These are phyloP conservation scores for Phlogophora meticulosa DNA, from an alignment of 2,888 invertebrate species.

Conservation along the genomic window DNA sequence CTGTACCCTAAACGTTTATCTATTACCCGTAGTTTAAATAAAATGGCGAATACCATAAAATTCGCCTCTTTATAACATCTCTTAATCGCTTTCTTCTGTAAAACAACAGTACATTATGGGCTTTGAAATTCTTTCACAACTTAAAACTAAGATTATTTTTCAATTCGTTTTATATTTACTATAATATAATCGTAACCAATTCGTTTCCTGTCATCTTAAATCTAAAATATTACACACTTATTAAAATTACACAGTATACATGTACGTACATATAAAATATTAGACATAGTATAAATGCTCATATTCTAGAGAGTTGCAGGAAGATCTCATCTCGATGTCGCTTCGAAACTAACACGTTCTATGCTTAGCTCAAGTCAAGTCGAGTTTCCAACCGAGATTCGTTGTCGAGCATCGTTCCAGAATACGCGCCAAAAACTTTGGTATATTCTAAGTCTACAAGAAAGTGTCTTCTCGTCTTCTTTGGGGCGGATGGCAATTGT, in stretches of 20 bases:
- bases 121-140: conserved; percentile 23
- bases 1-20: not conserved
- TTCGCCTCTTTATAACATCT: not conserved
- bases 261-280: conserved; percentile 62
- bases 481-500: conserved; percentile 80
- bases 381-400: not conserved
- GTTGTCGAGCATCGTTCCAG: not conserved
- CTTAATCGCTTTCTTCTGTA: not conserved
- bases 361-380: not conserved
- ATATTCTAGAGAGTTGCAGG: conserved; percentile 10
- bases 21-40: conserved; percentile 28
- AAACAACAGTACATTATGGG: not conserved
- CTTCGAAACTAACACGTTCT: not conserved
- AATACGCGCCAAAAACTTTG: conserved; percentile 19
- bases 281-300: conserved; percentile 32
- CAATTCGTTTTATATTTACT: conserved; percentile 19
- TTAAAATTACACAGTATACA: conserved; percentile 65
- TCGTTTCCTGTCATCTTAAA: conserved; percentile 35
- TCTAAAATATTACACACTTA: conserved; percentile 54
- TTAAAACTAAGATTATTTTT: conserved; percentile 18
- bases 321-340: not conserved
- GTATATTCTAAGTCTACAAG: conserved; percentile 71
- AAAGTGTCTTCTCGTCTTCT: conserved; percentile 84
- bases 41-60: conserved; percentile 5
- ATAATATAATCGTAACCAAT: conserved; percentile 44